These are phyloP conservation scores for Semnornis frantzii DNA, from an alignment of 2,113 vertebrate species.

Conservation along the genomic window DNA sequence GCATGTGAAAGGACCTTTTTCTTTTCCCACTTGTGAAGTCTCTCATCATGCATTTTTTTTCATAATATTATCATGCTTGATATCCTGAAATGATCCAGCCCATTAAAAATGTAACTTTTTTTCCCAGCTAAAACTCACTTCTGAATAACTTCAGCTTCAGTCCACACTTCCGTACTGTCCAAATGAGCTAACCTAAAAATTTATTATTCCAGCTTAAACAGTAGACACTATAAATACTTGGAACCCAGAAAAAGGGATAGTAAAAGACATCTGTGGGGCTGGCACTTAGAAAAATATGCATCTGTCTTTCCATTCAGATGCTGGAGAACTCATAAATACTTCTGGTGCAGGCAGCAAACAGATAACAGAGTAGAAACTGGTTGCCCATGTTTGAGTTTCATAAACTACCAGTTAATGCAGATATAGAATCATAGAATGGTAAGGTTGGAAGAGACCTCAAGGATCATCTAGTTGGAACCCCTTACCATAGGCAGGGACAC, in stretches of 20 bases:
- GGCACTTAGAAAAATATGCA: not conserved
- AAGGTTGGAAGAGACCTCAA: too few relatives aligned
- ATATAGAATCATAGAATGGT: too few relatives aligned
- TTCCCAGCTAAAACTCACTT: not conserved
- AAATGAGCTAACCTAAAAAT: not conserved
- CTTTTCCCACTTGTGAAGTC: not conserved
- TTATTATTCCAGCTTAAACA: not conserved
- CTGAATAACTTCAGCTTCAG: not conserved
- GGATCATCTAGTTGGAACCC: too few relatives aligned
- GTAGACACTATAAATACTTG: not conserved
- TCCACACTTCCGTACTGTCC: not conserved
- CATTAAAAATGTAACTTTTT: not conserved
- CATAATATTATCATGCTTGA: not conserved
- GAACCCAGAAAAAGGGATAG: not conserved
- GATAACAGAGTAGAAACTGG: accelerated
- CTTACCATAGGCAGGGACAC: too few relatives aligned
- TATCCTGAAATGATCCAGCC: not conserved
- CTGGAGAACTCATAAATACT: not conserved
- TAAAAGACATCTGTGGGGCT: not conserved
- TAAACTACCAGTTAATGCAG: not conserved
- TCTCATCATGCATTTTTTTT: not conserved
- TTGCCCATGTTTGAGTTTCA: too few relatives aligned
- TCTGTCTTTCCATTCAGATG: not conserved
- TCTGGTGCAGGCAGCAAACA: not conserved
- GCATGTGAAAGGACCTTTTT: not conserved